Conservation (phyloP, 2,797 vertebrate species). For the Melanotaenia boesemani region DNA sequence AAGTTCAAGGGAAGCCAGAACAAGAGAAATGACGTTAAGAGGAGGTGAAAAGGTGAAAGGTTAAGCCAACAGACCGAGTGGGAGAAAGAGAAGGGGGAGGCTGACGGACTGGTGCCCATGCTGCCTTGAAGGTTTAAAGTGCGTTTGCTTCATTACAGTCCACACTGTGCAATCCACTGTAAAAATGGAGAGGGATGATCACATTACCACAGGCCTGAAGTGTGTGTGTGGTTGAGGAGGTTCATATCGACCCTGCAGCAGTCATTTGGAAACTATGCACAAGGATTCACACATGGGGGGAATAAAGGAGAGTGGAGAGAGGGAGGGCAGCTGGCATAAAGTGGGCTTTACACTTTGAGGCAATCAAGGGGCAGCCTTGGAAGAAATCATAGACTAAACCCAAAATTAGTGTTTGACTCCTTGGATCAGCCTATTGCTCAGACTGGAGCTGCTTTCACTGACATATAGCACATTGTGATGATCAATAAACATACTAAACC, state of each 20-base stretch:
- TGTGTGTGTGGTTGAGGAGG: constrained; percentile 34
- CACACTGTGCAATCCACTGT: constrained; percentile 55
- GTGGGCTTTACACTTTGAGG: constrained; percentile 76
- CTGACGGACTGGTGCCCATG: constrained; percentile 1
- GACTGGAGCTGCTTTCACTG: background rate
- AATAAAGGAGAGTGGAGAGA: constrained; percentile 38
- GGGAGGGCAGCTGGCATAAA: constrained; percentile 67
- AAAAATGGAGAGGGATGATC: constrained; percentile 75
- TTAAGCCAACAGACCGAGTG: constrained; percentile 45
- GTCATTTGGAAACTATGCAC: constrained; percentile 85
- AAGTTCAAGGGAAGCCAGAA: constrained; percentile 64
- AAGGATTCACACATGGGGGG: constrained; percentile 76
- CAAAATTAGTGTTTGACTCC: constrained; percentile 21
- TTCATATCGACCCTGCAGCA: constrained; percentile 59
- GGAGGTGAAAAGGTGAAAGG: constrained; percentile 61
- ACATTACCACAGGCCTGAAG: constrained; percentile 58
- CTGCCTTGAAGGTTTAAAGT: constrained; percentile 54
- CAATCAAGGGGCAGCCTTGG: constrained; percentile 48
- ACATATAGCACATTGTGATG: background rate
- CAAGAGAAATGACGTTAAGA: constrained; percentile 55
- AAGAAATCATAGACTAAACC: constrained; percentile 44
- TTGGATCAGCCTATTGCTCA: constrained; percentile 23
- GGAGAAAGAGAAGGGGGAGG: background rate
- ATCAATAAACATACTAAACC: background rate
- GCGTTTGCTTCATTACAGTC: constrained; percentile 46